Evolutionary conservation across 2,797 vertebrate genomes (phyloP).

Genomic region (Crocodylus rhombifer): DNA sequence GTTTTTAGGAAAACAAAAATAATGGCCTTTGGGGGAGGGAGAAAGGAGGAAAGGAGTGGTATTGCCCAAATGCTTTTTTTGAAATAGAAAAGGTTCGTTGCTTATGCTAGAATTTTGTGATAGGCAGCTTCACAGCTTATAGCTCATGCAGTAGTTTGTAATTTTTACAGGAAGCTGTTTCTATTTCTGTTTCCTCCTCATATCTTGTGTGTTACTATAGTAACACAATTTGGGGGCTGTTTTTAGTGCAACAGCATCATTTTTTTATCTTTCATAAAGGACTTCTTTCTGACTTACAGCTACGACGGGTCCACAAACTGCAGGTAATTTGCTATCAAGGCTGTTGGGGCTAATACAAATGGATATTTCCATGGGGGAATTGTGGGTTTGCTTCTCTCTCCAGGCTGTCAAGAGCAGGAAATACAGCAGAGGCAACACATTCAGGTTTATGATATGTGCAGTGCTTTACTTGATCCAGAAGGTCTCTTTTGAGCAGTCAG

Average conservation of each 20-base stretch:
- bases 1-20: no score
- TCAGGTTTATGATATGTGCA: background rate
- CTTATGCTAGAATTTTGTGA: background rate
- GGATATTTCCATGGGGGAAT: slow-evolving; percentile 1
- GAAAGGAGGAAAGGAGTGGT: no score
- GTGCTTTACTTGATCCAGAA: background rate
- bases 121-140: background rate
- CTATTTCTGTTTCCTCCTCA: background rate
- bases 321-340: background rate
- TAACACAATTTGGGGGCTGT: background rate
- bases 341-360: background rate
- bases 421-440: background rate
- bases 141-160: background rate
- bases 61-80: background rate
- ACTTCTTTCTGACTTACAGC: background rate
- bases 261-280: background rate
- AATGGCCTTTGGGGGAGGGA: no score
- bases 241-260: background rate
- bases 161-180: background rate
- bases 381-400: background rate
- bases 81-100: background rate
- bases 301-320: background rate
- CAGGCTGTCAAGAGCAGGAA: background rate
- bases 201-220: background rate
- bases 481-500: background rate